These are phyloP conservation scores for Stegana nigrithorax DNA, from an alignment of 2,888 invertebrate species.

Conservation along the genomic window DNA sequence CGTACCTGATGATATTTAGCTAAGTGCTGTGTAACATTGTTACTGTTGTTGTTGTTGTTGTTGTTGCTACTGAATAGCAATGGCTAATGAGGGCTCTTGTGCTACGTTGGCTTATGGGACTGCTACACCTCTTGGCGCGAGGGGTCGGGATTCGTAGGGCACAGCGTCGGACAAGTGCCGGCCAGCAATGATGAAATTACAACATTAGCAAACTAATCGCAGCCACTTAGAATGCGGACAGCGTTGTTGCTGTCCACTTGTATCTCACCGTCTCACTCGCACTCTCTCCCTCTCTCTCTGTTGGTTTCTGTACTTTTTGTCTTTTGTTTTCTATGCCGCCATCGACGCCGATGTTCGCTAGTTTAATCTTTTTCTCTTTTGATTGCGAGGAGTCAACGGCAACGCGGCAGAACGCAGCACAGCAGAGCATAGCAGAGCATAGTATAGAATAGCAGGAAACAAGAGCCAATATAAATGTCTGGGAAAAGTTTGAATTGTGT, in stretches of 20 bases:
- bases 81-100: too few species aligned
- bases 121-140: too few species aligned
- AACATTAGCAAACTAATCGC: conserved; percentile 59
- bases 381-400: background rate
- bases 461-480: conserved; percentile 44
- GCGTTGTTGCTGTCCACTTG: conserved; percentile 36
- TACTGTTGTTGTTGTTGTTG: background rate
- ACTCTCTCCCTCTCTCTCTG: background rate
- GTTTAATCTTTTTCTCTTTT: background rate
- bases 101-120: too few species aligned
- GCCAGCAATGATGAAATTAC: conserved; percentile 54
- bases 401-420: too few species aligned
- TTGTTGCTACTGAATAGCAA: background rate
- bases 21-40: too few species aligned
- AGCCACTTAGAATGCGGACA: conserved; percentile 55
- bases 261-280: background rate
- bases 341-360: background rate
- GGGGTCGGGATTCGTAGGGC: too few species aligned
- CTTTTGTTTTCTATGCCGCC: background rate
- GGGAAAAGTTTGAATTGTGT: conserved; percentile 34
- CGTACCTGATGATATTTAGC: conserved; percentile 58
- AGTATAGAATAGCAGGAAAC: background rate
- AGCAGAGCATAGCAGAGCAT: too few species aligned
- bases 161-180: background rate
- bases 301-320: background rate